Base-by-base conservation (phyloP, 2,888 invertebrate species). In the Patella ulyssiponensis region DNA sequence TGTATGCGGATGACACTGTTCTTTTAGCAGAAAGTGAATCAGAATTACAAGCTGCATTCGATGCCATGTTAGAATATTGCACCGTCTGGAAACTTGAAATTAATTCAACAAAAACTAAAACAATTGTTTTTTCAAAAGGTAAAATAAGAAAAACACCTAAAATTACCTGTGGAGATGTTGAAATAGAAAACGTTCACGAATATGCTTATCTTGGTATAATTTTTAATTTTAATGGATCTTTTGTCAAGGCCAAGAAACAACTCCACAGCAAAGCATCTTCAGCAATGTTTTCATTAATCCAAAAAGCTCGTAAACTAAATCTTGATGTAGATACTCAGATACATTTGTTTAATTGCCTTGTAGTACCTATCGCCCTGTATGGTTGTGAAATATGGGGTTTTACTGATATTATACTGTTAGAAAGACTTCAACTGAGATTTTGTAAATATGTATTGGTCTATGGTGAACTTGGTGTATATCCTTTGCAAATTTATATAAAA, bases 1-100 rank as follows among this genome's bases (percentile, higher is more conserved):
- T 78, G 12, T 78, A 78, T 74, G 77, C 77, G 20, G 74, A 78
- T 53, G 77, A 74, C 44, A 75, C 77, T 2, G 71, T 78, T n/a
- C 56, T 74, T 20, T 78, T 73, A 33, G 54, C 20, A 12, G 72
- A 75, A 17, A 53, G 17, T 33, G 51, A 56, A 64, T 17, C 54
- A 14, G 76, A 78, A 33, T 58, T 75, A 71, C 78, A 78, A 54
- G 52, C 69, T 15, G 51, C 56, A 17, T 56, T 78, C 4, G n/a
- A 78, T 73, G 51, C 12, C 44, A 73, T 78, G n/a, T 71, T 69
- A 74, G 27, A 70, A 11, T 74, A 74, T 58, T 78, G 75, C 52
- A 58, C 58, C 51, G 23, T 64, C 7, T 75, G 74, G 71, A 74
- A 71, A 72, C 51, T 71, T 4, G 72, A 78, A 7, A 72, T 75